These are phyloP conservation scores for Pogonocichla stellata DNA, from an alignment of 2,113 vertebrate species.

Conservation along the genomic window DNA sequence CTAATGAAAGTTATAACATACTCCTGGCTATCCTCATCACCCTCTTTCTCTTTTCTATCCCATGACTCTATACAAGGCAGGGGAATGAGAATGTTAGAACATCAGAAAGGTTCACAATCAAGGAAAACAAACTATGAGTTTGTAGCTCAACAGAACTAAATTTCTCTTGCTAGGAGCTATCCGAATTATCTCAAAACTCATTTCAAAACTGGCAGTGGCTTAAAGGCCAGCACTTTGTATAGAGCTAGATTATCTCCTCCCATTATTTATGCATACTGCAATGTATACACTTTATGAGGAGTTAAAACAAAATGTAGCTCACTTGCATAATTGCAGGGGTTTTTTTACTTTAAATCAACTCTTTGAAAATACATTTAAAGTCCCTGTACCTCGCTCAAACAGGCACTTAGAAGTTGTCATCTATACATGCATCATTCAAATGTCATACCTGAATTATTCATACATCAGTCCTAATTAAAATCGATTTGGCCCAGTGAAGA, in stretches of 20 bases:
- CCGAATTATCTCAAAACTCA: background rate
- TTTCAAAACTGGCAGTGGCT: background rate
- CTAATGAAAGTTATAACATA: background rate
- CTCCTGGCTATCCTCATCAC: background rate
- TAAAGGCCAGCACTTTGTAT: background rate
- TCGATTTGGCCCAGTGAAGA: background rate
- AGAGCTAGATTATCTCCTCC: background rate
- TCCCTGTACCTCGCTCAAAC: background rate
- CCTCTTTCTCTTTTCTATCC: background rate
- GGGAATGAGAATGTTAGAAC: background rate
- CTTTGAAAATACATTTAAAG: background rate
- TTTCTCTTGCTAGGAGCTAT: background rate
- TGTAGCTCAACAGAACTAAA: background rate
- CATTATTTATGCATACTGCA: background rate
- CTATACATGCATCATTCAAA: background rate
- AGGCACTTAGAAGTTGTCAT: background rate
- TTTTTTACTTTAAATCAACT: background rate
- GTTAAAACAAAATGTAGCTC: background rate
- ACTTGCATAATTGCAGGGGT: background rate
- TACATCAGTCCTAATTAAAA: background rate
- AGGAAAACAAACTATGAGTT: background rate
- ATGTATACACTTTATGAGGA: background rate
- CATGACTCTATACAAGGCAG: background rate
- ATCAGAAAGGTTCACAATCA: background rate
- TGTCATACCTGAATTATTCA: background rate